Evolutionary conservation across 2,797 vertebrate species (phyloP).

Genomic region (Argentina silus): DNA sequence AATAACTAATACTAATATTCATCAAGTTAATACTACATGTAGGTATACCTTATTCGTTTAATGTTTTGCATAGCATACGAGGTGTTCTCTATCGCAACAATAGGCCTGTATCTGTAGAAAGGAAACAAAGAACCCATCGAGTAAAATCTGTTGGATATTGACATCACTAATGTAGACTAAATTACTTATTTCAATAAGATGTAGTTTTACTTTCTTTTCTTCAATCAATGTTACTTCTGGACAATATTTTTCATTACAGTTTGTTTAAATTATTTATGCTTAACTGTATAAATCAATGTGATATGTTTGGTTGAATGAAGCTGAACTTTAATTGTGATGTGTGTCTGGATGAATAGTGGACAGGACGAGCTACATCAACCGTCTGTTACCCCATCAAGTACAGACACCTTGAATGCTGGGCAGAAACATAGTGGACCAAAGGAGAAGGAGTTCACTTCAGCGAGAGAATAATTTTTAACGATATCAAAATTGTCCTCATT

Average conservation of each 20-base stretch:
- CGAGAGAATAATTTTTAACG: no score
- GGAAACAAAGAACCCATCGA: not conserved
- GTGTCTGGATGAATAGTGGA: slow-evolving; percentile 4
- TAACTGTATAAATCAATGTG: slow-evolving; percentile 5
- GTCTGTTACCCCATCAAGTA: slow-evolving; percentile 11
- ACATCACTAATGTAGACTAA: not conserved
- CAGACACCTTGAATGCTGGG: not conserved
- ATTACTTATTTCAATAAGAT: not conserved
- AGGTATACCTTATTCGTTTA: no score
- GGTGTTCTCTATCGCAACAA: no score
- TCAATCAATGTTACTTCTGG: not conserved
- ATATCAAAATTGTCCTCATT: no score
- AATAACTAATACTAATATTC: no score
- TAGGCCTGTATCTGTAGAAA: not conserved
- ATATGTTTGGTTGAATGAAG: slow-evolving; percentile 9
- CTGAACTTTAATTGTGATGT: slow-evolving; percentile 9
- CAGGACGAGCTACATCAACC: not conserved
- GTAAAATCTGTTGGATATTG: not conserved
- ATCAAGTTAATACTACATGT: no score
- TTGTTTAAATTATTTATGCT: not conserved
- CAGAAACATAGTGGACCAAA: no score
- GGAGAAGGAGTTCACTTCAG: no score
- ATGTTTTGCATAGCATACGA: no score
- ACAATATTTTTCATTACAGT: not conserved
- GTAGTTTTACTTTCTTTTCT: not conserved